Percentiles rank a stretch among this genome's conserved stretches.
These are phyloP conservation scores for Eriocheir sinensis DNA, from an alignment of 1,140 invertebrate species.

Conservation along the genomic window DNA sequence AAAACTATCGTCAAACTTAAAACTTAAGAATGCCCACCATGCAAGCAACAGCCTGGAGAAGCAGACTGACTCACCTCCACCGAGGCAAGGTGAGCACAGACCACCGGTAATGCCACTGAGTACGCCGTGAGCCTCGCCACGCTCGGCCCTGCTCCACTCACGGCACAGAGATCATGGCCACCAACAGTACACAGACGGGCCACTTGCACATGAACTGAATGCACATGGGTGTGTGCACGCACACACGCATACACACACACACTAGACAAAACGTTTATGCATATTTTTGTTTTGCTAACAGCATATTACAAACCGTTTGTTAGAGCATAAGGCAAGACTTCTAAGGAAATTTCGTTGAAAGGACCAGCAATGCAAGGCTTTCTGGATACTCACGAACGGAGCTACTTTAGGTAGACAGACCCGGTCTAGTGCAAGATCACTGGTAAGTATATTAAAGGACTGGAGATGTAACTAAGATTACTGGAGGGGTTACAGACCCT, in stretches of 20 bases:
- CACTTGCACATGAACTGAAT: too few relatives aligned
- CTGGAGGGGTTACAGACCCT: neutral
- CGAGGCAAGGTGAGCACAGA: neutral
- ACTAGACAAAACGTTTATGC: neutral
- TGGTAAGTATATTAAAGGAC: too few relatives aligned
- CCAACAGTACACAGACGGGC: too few relatives aligned
- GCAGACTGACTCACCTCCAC: neutral
- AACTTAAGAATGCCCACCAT: neutral
- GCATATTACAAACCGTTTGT: too few relatives aligned
- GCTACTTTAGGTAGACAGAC: neutral
- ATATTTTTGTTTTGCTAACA: too few relatives aligned
- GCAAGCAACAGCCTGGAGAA: neutral
- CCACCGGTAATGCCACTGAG: neutral
- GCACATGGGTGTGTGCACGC: too few relatives aligned
- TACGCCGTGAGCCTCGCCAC: neutral
- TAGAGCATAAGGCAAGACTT: neutral
- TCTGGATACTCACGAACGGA: neutral
- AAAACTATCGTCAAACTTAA: neutral
- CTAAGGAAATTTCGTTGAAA: neutral
- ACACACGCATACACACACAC: neutral
- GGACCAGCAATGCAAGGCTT: neutral
- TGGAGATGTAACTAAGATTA: too few relatives aligned
- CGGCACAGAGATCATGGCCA: too few relatives aligned
- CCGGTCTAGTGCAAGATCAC: too few relatives aligned
- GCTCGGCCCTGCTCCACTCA: neutral